Percentiles rank a stretch among this genome's conserved stretches.
phyloP scores from a whole-genome alignment of 2,888 invertebrate species.

The Escarpia spicata region DNA sequence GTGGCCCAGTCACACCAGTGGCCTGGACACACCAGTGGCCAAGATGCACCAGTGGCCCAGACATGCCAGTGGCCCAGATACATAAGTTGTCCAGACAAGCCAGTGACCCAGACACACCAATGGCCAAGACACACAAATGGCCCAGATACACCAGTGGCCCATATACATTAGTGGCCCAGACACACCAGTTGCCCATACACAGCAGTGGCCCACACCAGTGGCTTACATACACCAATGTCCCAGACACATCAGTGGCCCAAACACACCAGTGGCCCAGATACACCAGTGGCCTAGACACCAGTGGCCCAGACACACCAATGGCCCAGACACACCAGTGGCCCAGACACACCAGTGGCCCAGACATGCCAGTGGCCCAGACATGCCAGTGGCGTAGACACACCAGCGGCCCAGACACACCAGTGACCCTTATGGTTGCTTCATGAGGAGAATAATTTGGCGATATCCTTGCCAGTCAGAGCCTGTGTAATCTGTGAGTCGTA shows the following conservation, averaged over 20 bases:
- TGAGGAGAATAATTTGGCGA: not conserved
- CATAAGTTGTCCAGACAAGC: not conserved
- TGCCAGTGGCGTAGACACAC: no score
- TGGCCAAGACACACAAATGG: not conserved
- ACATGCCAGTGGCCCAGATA: not conserved
- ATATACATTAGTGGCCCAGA: not conserved
- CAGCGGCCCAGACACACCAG: no score
- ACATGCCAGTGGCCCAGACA: no score
- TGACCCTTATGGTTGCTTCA: no score
- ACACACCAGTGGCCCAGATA: no score
- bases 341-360: no score
- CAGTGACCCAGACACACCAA: not conserved
- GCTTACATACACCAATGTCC: not conserved
- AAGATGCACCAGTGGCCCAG: not conserved
- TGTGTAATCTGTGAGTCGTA: not conserved
- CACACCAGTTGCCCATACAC: not conserved
- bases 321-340: no score
- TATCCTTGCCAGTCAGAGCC: not conserved
- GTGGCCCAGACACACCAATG: no score
- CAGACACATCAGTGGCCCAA: no score
- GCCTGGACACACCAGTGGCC: not conserved
- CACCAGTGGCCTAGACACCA: no score
- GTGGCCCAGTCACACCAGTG: not conserved
- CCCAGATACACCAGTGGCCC: not conserved
- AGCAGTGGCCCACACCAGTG: not conserved